phyloP scores from a whole-genome alignment of 2,888 invertebrate species.

The Lasioglossum oenotherae region DNA sequence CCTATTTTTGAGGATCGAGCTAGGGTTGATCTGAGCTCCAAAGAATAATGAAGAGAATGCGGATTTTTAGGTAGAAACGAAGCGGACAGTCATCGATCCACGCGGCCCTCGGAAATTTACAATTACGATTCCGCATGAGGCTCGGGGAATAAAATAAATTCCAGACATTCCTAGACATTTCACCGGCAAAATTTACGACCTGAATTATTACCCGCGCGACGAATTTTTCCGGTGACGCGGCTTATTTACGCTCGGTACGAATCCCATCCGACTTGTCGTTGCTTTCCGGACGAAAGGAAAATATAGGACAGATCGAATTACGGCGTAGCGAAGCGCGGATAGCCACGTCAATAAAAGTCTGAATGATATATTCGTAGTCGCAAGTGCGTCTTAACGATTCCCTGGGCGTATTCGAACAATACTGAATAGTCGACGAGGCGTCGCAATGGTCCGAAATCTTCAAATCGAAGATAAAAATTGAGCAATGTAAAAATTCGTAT shows the following conservation, averaged over 20 bases:
- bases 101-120: conserved; percentile 8
- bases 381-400: conserved; percentile 60
- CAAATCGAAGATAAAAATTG: background rate
- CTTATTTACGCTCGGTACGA: conserved; percentile 32
- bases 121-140: conserved; percentile 13
- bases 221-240: conserved; percentile 17
- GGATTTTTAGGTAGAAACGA: background rate
- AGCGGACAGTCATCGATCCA: background rate
- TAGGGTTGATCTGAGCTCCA: background rate
- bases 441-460: background rate
- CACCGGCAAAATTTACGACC: conserved; percentile 33
- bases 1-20: background rate
- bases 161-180: conserved; percentile 36
- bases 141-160: conserved; percentile 34
- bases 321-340: conserved; percentile 13
- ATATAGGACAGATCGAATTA: conserved; percentile 58
- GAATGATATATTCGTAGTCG: conserved; percentile 45
- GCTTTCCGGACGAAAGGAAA: conserved; percentile 39
- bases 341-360: conserved; percentile 53
- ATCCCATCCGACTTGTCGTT: background rate
- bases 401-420: conserved; percentile 27
- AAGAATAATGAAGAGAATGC: background rate
- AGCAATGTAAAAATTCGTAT: background rate
- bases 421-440: background rate
- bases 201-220: conserved; percentile 24